These are phyloP conservation scores for Orchestes rusci DNA, from an alignment of 2,888 invertebrate species.

Conservation along the genomic window DNA sequence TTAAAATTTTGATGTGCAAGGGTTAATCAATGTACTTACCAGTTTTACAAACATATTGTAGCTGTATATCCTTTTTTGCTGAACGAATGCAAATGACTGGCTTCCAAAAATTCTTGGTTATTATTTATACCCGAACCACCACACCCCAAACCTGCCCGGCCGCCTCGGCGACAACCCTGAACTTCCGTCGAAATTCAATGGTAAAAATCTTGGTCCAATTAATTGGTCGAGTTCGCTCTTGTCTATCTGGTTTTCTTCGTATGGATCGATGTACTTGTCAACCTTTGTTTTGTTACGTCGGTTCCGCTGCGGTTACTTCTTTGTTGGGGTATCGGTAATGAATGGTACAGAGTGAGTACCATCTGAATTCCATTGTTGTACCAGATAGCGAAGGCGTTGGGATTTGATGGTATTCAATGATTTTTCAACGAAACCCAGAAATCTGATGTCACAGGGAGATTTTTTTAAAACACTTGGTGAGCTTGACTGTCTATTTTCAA, in stretches of 20 bases:
- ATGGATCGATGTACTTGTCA: slow-evolving; percentile 18
- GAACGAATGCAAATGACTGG: slow-evolving; percentile 22
- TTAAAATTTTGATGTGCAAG: slow-evolving; percentile 6
- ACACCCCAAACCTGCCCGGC: slow-evolving; percentile 38
- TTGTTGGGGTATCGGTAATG: slow-evolving; percentile 10
- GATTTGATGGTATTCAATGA: too few species aligned
- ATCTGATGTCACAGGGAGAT: too few species aligned
- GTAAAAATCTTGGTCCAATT: slow-evolving; percentile 18
- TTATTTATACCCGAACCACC: slow-evolving; percentile 39
- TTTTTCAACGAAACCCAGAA: too few species aligned
- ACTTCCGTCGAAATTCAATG: slow-evolving; percentile 32
- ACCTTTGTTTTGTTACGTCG: slow-evolving; percentile 16
- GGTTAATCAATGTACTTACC: too few species aligned
- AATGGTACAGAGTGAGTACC: slow-evolving; percentile 9
- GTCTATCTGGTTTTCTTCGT: slow-evolving; percentile 14
- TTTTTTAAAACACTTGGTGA: too few species aligned
- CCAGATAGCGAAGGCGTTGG: too few species aligned
- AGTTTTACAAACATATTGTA: slow-evolving; percentile 44
- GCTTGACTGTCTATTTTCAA: too few species aligned
- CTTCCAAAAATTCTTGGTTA: slow-evolving; percentile 22
- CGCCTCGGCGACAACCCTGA: slow-evolving; percentile 31
- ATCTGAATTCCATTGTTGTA: too few species aligned
- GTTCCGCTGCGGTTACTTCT: slow-evolving; percentile 16
- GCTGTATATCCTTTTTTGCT: slow-evolving; percentile 22
- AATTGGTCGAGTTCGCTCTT: slow-evolving; percentile 19